Percentiles rank a stretch among this genome's conserved stretches.
These are phyloP conservation scores for Beaufortia kweichowensis DNA, from an alignment of 2,113 vertebrate genomes.

Conservation along the genomic window DNA sequence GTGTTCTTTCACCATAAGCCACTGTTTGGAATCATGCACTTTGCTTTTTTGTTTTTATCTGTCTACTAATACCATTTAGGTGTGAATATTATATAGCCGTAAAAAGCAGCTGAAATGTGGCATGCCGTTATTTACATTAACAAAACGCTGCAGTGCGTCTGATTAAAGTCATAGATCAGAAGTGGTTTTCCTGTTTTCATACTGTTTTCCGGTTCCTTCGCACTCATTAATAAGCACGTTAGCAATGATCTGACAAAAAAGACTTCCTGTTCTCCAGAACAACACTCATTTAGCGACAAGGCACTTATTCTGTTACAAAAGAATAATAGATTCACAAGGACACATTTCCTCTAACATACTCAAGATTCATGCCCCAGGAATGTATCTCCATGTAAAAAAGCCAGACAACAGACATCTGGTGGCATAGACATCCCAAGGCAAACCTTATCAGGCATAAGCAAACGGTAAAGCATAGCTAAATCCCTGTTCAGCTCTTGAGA, in stretches of 20 bases:
- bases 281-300: constrained; percentile 43
- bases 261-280: constrained; percentile 41
- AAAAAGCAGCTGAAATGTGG: constrained; percentile 25
- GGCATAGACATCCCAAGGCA: constrained; percentile 41
- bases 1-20: background rate
- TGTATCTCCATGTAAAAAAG: constrained; percentile 35
- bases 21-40: background rate
- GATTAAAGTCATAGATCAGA: constrained; percentile 48
- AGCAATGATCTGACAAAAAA: constrained; percentile 43
- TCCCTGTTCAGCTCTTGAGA: background rate
- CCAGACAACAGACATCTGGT: constrained; percentile 45
- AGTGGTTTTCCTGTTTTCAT: constrained; percentile 7
- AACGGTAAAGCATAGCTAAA: constrained; percentile 18
- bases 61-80: background rate
- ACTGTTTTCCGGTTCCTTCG: constrained; percentile 24
- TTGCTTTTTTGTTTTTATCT: background rate
- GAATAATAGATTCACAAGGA: constrained; percentile 38
- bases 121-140: constrained; percentile 32
- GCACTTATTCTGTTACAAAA: constrained; percentile 44
- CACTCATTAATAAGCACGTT: constrained; percentile 49
- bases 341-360: constrained; percentile 44
- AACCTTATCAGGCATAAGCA: constrained; percentile 37
- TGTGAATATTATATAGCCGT: constrained; percentile 17
- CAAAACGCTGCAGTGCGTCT: constrained; percentile 19
- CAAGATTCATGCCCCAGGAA: constrained; percentile 44